Conservation (phyloP, 92 coral and sea anemone species). For the Metridium senile region DNA sequence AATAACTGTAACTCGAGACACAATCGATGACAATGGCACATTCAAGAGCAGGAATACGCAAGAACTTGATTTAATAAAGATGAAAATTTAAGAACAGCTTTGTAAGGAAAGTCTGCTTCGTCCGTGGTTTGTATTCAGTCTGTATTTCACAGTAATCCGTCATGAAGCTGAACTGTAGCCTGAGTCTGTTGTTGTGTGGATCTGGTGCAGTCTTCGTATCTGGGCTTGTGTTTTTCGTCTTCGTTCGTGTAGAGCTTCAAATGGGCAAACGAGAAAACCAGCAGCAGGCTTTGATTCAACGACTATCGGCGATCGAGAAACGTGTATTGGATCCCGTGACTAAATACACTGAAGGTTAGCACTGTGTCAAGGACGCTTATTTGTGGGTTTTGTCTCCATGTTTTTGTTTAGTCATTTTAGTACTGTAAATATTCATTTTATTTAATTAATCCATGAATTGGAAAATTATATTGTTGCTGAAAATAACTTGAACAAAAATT, state of each 20-base stretch:
- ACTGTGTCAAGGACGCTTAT: no score
- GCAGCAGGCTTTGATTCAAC: background rate
- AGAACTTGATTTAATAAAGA: background rate
- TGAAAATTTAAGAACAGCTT: background rate
- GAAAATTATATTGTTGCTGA: no score
- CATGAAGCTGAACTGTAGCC: constrained; percentile 18
- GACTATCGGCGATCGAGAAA: constrained; percentile 16
- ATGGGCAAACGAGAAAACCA: constrained; percentile 11
- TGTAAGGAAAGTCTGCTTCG: background rate
- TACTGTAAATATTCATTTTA: no score
- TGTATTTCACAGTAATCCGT: no score
- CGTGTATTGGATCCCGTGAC: background rate
- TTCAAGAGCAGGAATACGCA: background rate
- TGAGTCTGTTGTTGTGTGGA: constrained; percentile 4
- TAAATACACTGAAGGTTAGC: constrained; percentile 6
- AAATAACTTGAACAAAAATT: no score
- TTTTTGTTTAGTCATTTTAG: no score
- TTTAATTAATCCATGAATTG: no score
- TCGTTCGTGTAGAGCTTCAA: constrained; percentile 26
- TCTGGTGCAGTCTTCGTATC: background rate
- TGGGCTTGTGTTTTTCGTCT: constrained; percentile 16
- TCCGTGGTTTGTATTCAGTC: no score
- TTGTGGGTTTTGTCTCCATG: no score
- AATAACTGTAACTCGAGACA: background rate
- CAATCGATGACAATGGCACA: background rate